These are phyloP conservation scores for Ivindomyrus marchei DNA, from an alignment of 2,113 vertebrate species.

Conservation along the genomic window DNA sequence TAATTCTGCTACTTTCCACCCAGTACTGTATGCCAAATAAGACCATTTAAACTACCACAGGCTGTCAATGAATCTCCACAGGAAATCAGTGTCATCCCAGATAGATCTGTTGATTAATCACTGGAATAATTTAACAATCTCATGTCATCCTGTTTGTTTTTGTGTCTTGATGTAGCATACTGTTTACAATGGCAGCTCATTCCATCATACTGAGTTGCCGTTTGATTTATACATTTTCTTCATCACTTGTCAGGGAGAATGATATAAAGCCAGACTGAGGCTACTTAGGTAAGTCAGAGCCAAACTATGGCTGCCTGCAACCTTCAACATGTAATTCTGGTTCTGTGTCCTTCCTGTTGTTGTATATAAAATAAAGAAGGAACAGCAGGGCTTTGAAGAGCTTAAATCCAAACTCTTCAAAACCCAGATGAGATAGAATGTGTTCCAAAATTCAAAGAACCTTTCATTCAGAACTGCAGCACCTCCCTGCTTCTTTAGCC, in stretches of 20 bases:
- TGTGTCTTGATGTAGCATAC: neutral
- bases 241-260: neutral
- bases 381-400: neutral
- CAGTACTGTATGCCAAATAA: neutral
- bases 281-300: neutral
- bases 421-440: too few species aligned
- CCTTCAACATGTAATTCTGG: neutral
- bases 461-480: neutral
- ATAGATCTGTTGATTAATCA: neutral
- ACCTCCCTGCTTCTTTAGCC: neutral
- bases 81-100: neutral
- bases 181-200: neutral
- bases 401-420: neutral
- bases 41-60: neutral
- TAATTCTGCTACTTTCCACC: neutral
- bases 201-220: neutral
- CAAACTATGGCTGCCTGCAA: neutral
- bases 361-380: neutral
- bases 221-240: neutral
- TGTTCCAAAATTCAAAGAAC: too few species aligned
- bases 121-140: neutral
- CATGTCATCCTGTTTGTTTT: neutral
- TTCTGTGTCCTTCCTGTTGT: neutral
- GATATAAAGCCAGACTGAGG: neutral
- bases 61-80: neutral